phyloP scores from a whole-genome alignment of 1,140 invertebrate species.

The Subanguina moxae region DNA sequence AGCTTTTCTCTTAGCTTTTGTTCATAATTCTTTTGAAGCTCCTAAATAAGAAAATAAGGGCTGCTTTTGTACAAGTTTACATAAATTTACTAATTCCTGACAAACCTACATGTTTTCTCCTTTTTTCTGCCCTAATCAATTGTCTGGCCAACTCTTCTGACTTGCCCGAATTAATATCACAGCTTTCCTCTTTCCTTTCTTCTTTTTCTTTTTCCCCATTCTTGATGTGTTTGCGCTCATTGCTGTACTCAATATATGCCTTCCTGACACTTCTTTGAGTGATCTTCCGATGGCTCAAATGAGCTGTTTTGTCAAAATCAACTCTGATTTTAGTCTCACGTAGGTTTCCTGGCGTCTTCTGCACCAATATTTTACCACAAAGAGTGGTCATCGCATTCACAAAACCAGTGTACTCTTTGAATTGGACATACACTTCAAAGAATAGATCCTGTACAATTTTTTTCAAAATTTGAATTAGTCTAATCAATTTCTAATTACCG shows the following conservation, averaged over 20 bases:
- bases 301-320: conserved; percentile 29
- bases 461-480: background rate
- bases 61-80: conserved; percentile 2
- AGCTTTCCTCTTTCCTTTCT: background rate
- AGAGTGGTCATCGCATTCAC: conserved; percentile 21
- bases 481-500: too few relatives aligned
- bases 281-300: conserved; percentile 33
- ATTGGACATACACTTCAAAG: conserved; percentile 36
- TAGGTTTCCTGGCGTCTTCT: conserved; percentile 5
- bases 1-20: conserved; percentile 29
- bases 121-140: conserved; percentile 11
- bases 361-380: conserved; percentile 23
- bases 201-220: background rate
- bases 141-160: conserved; percentile 10
- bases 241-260: conserved; percentile 25
- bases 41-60: background rate
- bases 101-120: conserved; percentile 4
- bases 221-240: background rate
- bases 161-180: background rate
- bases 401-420: conserved; percentile 27
- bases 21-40: conserved; percentile 20
- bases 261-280: conserved; percentile 23
- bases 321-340: conserved; percentile 33
- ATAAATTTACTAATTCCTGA: background rate
- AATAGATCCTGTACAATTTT: conserved; percentile 25